Evolutionary conservation across 2,888 invertebrate genomes (phyloP).

Genomic region (Ochropleura plecta): DNA sequence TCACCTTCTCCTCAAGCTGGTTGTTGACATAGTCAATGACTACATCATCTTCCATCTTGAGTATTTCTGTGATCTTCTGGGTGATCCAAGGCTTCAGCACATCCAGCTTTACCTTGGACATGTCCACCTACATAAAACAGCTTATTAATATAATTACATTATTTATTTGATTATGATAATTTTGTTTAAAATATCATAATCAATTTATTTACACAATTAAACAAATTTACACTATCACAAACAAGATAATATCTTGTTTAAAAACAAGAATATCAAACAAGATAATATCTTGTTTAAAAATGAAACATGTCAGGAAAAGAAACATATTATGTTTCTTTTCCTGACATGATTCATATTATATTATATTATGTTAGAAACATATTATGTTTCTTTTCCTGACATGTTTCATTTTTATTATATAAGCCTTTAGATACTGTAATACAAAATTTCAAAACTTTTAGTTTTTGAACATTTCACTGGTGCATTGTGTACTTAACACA

Average conservation of each 20-base stretch:
- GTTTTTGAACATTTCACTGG: too few relatives aligned
- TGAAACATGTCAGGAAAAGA: too few relatives aligned
- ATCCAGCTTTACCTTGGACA: constrained; percentile 99
- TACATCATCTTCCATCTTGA: constrained; percentile 99
- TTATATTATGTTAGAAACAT: too few relatives aligned
- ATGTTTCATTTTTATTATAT: neutral
- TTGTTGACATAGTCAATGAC: constrained; percentile 99
- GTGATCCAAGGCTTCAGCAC: constrained; percentile 99
- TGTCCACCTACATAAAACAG: constrained; percentile 93
- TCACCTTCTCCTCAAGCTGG: constrained; percentile 98
- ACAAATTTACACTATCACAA: too few relatives aligned
- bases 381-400: neutral
- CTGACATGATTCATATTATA: too few relatives aligned
- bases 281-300: too few relatives aligned
- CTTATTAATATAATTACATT: constrained; percentile 12
- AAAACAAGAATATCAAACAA: too few relatives aligned
- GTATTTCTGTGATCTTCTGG: constrained; percentile 98
- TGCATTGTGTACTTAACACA: too few relatives aligned
- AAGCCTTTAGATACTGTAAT: neutral
- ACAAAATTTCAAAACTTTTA: neutral
- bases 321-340: too few relatives aligned
- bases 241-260: too few relatives aligned
- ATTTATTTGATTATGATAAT: neutral
- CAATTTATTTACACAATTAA: neutral
- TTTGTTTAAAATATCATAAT: neutral